Conservation (phyloP, 1,140 invertebrate genomes). For the Araneus ventricosus region DNA sequence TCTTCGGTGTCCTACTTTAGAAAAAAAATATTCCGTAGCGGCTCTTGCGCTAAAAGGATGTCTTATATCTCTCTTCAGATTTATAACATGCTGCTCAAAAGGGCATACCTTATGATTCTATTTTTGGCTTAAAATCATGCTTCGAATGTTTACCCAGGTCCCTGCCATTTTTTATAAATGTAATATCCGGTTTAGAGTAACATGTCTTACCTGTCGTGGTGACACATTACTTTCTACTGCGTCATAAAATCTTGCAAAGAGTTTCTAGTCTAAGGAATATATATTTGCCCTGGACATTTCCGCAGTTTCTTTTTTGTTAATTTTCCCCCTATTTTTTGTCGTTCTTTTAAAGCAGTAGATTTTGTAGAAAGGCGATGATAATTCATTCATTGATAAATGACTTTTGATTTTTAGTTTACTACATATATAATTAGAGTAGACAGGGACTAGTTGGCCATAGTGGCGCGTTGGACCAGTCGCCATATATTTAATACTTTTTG, state of each 20-base stretch:
- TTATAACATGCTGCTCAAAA: slow-evolving; percentile 1
- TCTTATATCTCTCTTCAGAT: slow-evolving; percentile 17
- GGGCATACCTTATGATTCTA: slow-evolving; percentile 22
- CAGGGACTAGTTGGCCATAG: too few relatives aligned
- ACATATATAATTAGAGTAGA: too few relatives aligned
- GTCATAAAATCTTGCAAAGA: not conserved
- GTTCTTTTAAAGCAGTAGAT: too few relatives aligned
- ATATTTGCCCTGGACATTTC: not conserved
- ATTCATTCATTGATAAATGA: too few relatives aligned
- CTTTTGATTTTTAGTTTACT: too few relatives aligned
- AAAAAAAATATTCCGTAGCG: not conserved
- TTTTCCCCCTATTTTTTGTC: not conserved
- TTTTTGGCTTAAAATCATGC: not conserved
- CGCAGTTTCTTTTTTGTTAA: not conserved
- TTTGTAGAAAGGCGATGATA: too few relatives aligned
- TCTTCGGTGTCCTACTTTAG: not conserved
- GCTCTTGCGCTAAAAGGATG: not conserved
- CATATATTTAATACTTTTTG: too few relatives aligned
- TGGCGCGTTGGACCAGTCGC: too few relatives aligned
- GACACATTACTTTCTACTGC: not conserved
- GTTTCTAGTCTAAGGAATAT: not conserved
- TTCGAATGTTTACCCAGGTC: not conserved
- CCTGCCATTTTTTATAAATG: not conserved
- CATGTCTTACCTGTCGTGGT: not conserved
- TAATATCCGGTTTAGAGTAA: slow-evolving; percentile 39